A percentile compares a stretch with the other conserved stretches of the same genome.
phyloP scores from a whole-genome alignment of 1,140 invertebrate species.

The Coenobita brevimanus region DNA sequence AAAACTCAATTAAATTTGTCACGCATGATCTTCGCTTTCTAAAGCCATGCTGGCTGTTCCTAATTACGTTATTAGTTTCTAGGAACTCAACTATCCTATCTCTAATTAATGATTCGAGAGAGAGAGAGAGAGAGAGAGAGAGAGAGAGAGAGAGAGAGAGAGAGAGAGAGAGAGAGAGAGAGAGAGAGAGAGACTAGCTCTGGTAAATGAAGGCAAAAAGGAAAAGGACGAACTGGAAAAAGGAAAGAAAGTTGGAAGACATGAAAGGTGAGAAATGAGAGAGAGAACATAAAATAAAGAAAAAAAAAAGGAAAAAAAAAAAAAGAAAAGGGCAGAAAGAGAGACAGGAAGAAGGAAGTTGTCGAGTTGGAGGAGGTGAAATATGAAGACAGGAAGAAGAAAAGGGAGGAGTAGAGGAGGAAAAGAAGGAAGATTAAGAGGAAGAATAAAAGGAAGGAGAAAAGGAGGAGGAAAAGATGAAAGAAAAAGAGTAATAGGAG shows the following conservation, averaged over 20 bases:
- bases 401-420: background rate
- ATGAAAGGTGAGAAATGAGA: background rate
- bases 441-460: too few species aligned
- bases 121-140: constrained; percentile 6
- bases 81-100: too few species aligned
- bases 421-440: too few species aligned
- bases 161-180: background rate
- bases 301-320: background rate
- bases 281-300: background rate
- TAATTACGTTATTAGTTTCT: too few species aligned
- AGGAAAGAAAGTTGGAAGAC: background rate
- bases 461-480: too few species aligned
- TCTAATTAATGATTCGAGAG: too few species aligned
- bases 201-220: background rate
- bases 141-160: background rate
- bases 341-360: background rate
- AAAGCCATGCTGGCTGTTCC: too few species aligned
- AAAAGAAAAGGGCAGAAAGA: background rate
- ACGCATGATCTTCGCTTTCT: too few species aligned
- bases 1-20: too few species aligned
- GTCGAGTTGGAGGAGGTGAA: background rate
- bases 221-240: background rate
- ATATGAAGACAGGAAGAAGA: background rate
- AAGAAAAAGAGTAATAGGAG: too few species aligned
- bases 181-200: background rate